A percentile compares a stretch with the other conserved stretches of the same genome.
phyloP scores from a whole-genome alignment of 2,113 vertebrate genomes.

The Odontophorus gujanensis region DNA sequence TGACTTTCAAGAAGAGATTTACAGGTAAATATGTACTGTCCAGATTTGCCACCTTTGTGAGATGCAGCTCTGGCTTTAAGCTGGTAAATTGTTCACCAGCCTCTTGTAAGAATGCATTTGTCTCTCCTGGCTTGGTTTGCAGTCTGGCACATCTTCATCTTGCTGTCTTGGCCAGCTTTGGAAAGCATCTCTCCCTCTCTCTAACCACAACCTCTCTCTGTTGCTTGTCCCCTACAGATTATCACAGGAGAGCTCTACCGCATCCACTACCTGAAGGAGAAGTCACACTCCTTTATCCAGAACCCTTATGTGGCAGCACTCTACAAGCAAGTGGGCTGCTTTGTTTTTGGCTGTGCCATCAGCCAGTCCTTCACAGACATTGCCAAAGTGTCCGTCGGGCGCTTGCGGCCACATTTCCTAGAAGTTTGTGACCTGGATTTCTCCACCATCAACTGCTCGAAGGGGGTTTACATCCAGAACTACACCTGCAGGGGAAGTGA shows the following conservation, averaged over 20 bases:
- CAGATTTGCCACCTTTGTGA: background rate
- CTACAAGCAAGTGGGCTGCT: constrained; percentile 97
- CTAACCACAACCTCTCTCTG: background rate
- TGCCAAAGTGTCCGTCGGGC: constrained; percentile 97
- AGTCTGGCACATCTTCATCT: background rate
- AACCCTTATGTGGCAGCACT: constrained; percentile 94
- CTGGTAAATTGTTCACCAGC: background rate
- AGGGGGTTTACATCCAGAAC: constrained; percentile 89
- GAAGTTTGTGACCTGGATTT: constrained; percentile 88
- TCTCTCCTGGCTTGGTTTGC: background rate
- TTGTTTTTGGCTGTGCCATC: constrained; percentile 94
- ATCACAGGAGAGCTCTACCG: constrained; percentile 95
- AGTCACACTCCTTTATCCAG: constrained; percentile 89
- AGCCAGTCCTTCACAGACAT: constrained; percentile 99
- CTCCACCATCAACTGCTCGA: constrained; percentile 87
- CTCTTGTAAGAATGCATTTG: background rate
- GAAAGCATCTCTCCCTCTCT: background rate
- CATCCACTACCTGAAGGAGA: constrained; percentile 92
- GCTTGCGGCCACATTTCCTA: constrained; percentile 95
- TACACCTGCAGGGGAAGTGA: constrained; percentile 84
- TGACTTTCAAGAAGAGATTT: background rate
- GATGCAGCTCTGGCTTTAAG: background rate
- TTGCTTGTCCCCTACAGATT: constrained; percentile 77
- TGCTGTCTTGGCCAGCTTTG: background rate
- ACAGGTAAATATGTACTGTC: background rate